Evolutionary conservation across 2,113 vertebrate species (phyloP), one percentile per base, ranked within the genome.

Genomic region (Scomber scombrus): DNA sequence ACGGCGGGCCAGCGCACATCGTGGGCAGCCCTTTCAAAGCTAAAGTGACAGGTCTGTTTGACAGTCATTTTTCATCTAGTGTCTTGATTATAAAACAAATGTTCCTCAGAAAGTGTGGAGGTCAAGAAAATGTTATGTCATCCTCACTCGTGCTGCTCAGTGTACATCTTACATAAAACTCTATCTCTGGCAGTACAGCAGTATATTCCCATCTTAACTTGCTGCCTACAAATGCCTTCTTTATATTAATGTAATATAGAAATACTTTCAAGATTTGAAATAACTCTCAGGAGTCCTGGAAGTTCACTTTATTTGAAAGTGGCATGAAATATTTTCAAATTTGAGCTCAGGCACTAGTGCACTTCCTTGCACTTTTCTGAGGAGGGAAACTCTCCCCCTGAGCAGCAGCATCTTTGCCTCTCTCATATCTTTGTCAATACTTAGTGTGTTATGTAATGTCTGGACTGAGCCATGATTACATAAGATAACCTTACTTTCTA

Each of bases 11-110:
- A 2, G 97, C 97, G 90, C 98, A 99, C 93, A 97, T 99, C 0
- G 97, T 98, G 34, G 97, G 98, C 82, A 99, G 97, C 85, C 98
- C 97, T 9, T 99, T 99, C 95, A 99, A 99, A 93, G 97, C 97
- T 75, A 98, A 97, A 91, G 95, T 99, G 92, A 98, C 97, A 92
- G 98, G 98, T 99, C 88, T 85, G 92, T 49, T 52, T 31, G 16
- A 76, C 82, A 85, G 55, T 86, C 75, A 57, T 64, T 66, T 79
- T 80, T 66, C 78, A 87, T 88, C 78, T 83, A 87, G 70, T 75
- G 79, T 82, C 78, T 83, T 21, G 3, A 71, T 88, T 78, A 80
- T 70, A 58, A 78, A 80, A 78, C 84, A 82, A 85, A 80, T 68
- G 43, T 64, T 80, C 61, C 19, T 50, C 67, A 84, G 73, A 81